phyloP scores from a whole-genome alignment of 1,140 invertebrate genomes.

The Pectinophora gossypiella region DNA sequence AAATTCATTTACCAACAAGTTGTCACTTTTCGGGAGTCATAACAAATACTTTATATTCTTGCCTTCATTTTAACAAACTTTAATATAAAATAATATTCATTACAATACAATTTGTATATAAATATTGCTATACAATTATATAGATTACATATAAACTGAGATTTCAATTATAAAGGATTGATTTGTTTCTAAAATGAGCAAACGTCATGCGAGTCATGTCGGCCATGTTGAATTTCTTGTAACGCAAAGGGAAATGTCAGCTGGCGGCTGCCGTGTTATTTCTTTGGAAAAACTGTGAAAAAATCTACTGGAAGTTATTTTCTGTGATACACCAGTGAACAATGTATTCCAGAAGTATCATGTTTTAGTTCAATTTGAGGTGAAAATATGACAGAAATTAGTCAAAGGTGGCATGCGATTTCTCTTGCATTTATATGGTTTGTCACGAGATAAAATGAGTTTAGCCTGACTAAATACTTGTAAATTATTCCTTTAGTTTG shows the following conservation, averaged over 20 bases:
- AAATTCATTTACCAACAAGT: slow-evolving; percentile 8
- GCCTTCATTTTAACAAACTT: too few species aligned
- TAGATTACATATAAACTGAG: too few species aligned
- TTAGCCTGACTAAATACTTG: slow-evolving; percentile 42
- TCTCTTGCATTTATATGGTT: slow-evolving; percentile 72
- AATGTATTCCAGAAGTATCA: slow-evolving; percentile 27
- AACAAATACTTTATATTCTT: background rate
- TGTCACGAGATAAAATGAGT: slow-evolving; percentile 68
- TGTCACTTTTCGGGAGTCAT: slow-evolving; percentile 1
- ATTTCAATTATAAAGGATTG: slow-evolving; percentile 4
- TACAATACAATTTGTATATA: too few species aligned
- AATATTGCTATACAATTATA: too few species aligned
- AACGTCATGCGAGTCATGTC: slow-evolving; percentile 66
- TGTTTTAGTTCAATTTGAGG: slow-evolving; percentile 32
- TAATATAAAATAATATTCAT: too few species aligned
- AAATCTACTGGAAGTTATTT: slow-evolving; percentile 40
- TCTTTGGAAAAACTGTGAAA: slow-evolving; percentile 64
- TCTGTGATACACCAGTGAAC: slow-evolving; percentile 43
- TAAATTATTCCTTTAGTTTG: slow-evolving; percentile 52
- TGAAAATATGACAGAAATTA: slow-evolving; percentile 70
- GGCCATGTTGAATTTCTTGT: slow-evolving; percentile 74
- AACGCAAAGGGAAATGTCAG: slow-evolving; percentile 74
- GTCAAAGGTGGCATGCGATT: slow-evolving; percentile 67
- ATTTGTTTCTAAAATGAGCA: slow-evolving; percentile 26
- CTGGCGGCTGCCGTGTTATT: slow-evolving; percentile 66